phyloP scores from a whole-genome alignment of 1,140 invertebrate genomes.

The Aphelinus certus region DNA sequence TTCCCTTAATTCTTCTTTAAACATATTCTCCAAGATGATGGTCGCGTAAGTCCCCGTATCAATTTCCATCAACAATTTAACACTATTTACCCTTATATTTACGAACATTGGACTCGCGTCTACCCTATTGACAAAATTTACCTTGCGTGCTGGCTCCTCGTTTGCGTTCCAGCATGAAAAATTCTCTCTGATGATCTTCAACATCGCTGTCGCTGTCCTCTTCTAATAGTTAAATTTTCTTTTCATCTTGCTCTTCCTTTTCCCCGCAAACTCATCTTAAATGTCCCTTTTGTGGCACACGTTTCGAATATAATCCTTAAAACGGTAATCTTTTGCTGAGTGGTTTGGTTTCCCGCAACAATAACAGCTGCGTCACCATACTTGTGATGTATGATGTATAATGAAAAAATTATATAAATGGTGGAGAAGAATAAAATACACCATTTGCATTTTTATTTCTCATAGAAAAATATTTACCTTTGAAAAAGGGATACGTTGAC shows the following conservation, averaged over 20 bases:
- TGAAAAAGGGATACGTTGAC: too few relatives aligned
- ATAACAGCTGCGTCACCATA: too few relatives aligned
- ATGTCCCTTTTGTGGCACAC: conserved; percentile 40
- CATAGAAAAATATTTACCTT: too few relatives aligned
- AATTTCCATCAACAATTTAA: conserved; percentile 27
- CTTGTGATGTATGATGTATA: too few relatives aligned
- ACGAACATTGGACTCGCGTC: conserved; percentile 17
- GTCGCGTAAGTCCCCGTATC: conserved; percentile 30
- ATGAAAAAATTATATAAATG: too few relatives aligned
- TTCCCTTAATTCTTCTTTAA: conserved; percentile 10
- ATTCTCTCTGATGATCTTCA: neutral
- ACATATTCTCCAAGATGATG: conserved; percentile 26
- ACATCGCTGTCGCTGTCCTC: neutral
- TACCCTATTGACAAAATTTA: neutral
- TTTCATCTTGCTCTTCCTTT: neutral
- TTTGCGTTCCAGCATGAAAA: neutral
- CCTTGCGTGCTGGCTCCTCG: neutral
- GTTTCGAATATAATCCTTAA: conserved; percentile 39
- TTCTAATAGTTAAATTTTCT: neutral
- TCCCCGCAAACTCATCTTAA: conserved; percentile 37
- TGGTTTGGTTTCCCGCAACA: conserved; percentile 41
- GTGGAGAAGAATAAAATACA: too few relatives aligned
- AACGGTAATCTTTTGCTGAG: conserved; percentile 29
- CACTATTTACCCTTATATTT: neutral
- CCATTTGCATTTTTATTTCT: too few relatives aligned